These are phyloP conservation scores for Trichonephila clavata DNA, from an alignment of 1,140 invertebrate genomes.

Conservation along the genomic window DNA sequence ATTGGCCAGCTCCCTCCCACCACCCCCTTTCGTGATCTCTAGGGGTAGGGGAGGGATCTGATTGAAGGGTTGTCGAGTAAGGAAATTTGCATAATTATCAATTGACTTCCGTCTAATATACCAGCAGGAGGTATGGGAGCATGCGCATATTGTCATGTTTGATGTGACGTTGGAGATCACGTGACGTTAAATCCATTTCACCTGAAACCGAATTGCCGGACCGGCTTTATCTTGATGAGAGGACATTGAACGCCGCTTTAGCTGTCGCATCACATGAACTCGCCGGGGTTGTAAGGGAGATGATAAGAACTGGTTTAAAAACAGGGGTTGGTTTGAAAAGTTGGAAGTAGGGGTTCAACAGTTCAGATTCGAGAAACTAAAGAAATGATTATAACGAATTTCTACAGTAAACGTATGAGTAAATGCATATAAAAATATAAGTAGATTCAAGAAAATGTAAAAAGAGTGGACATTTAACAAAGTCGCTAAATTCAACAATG, in stretches of 20 bases:
- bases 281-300: background rate
- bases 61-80: slow-evolving; percentile 61
- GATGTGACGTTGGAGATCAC: slow-evolving; percentile 37
- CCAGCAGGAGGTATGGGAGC: slow-evolving; percentile 41
- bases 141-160: slow-evolving; percentile 38
- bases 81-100: slow-evolving; percentile 76
- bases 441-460: too few species aligned
- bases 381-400: background rate
- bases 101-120: slow-evolving; percentile 76
- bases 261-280: background rate
- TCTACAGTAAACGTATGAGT: too few species aligned
- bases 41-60: background rate
- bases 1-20: slow-evolving; percentile 40
- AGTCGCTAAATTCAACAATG: too few species aligned
- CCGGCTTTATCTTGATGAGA: slow-evolving; percentile 3
- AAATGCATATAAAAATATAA: too few species aligned
- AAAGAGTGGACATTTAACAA: too few species aligned
- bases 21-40: background rate
- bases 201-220: slow-evolving; percentile 17
- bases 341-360: background rate
- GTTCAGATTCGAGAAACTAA: background rate
- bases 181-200: slow-evolving; percentile 10
- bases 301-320: background rate
- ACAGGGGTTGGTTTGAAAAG: background rate
- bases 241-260: background rate